Base-by-base conservation (phyloP, 2,888 invertebrate species). In the Amorpha juglandis region DNA sequence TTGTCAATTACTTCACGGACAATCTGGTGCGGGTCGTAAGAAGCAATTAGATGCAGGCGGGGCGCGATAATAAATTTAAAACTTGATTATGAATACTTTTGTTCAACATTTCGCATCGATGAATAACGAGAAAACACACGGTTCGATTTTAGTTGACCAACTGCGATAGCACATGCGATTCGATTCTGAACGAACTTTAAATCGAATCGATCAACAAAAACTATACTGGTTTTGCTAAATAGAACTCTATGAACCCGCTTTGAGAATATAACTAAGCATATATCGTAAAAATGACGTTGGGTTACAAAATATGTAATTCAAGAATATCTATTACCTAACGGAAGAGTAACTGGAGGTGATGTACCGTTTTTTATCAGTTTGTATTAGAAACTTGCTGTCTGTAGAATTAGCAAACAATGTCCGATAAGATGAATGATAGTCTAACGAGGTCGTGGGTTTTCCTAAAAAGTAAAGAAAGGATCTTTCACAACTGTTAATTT, bases 381-480 rank as follows among this genome's bases (percentile, higher is more conserved):
- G 27, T 21, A 21, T 27, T 12, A 6, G 27, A 14, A 21, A 33
- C 12, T 33, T 52, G 27, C 12, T 27, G 27, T 48, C 3, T 27
- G 33, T 27, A 4, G 27, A 21, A 52, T 33, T 52, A 52, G 52
- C 52, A 52, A 52, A 52, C 27, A 52, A 9, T 27, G 27, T 14
- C 12, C 27, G 52, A 52, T 52, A 52, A 52, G 27, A 27, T 52
- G 52, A 52, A 27, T 3, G 52, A 52, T 27, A 52, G 11, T 27
- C 12, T 12, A 12, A 52, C 1, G 6, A n/a, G 27, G 52, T 52
- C 14, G 21, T 33, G 7, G 27, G 27, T 52, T 52, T 27, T 21
- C 51, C 19, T 51, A 11, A 51, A 11, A 51, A 16, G 11, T 42
- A 42, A 42, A 42, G 42, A 42, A 42, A 42, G 42, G 11, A 42